Conservation (phyloP, 2,888 invertebrate genomes). For the Clitarchus hookeri region DNA sequence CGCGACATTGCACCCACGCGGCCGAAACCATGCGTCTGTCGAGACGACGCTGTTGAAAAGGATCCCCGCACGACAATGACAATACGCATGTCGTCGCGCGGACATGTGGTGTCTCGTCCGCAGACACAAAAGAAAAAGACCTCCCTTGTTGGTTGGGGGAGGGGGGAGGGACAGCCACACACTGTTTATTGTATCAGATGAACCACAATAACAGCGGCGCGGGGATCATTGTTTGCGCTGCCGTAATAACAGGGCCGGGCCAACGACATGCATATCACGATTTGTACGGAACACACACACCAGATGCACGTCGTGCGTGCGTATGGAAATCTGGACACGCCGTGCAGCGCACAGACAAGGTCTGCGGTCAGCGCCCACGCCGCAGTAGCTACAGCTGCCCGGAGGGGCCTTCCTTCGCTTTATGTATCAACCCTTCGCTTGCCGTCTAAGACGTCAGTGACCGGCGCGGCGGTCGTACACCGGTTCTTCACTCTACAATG, state of each 20-base stretch:
- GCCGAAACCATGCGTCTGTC: background rate
- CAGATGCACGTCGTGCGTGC: background rate
- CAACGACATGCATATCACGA: slow-evolving; percentile 4
- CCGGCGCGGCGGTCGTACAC: background rate
- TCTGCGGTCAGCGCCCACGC: background rate
- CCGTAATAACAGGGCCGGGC: background rate
- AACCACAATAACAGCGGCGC: slow-evolving; percentile 16
- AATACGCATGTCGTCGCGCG: background rate
- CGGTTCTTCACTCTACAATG: too few relatives aligned
- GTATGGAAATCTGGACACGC: background rate
- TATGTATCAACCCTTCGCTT: too few relatives aligned
- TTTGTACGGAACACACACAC: background rate
- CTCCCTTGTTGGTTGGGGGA: too few relatives aligned
- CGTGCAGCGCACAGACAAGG: background rate
- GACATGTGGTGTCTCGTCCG: background rate
- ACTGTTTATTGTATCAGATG: slow-evolving; percentile 20
- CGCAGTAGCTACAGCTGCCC: background rate
- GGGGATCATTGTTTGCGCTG: background rate
- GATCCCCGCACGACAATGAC: background rate
- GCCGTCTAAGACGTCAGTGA: too few relatives aligned
- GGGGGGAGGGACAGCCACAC: background rate
- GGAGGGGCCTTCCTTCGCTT: background rate
- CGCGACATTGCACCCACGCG: background rate
- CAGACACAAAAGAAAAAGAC: background rate
- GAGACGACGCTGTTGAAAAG: background rate